Base-by-base conservation (phyloP, 2,888 invertebrate species). In the Tolmerus cingulatus region DNA sequence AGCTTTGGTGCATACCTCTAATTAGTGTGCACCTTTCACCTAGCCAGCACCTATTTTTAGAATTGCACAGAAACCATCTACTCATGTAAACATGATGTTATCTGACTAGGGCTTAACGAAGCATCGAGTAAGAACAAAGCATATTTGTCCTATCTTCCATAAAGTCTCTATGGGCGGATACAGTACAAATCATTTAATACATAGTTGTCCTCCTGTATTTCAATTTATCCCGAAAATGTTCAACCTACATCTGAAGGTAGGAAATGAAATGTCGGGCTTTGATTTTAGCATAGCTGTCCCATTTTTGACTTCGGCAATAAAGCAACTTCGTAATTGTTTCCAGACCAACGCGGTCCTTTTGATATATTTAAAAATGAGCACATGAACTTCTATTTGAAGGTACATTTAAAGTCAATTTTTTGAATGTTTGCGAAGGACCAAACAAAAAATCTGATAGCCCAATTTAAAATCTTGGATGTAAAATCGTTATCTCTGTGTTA, bases 1-100 rank as follows among this genome's bases (percentile, higher is more conserved):
- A 79, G 30, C 37, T 82, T 66, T 82, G 82, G 57, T 82, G 66
- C 82, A 19, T 82, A 66, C 7, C 34, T 19, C 82, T 82, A 55
- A 57, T 82, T 82, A 55, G 34, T 2, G 40, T 23, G 79, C 46
- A 79, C 51, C n/a, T 34, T 46, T 27, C 23, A 23, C 19, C 14
- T 79, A 27, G 23, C 79, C 30, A 46, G 30, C 23, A 12, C 23
- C 51, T 79, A 79, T 51, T 79, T 79, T 79, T 79, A 51, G 79
- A 9, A 1, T n/a, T 23, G 9, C 27, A 51, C 51, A 66, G 66
- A 66, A 23, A 66, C 23, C 27, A 66, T 23, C 9, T 7, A 66
- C 66, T 66, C 66, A 23, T 66, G 66, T 66, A 27, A 66, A 66
- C 27, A 66, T 9, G 66, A 23, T 27, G 66, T 66, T 66, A 66